Evolutionary conservation across 2,113 vertebrate species (phyloP), one percentile per base, ranked within the genome.

Genomic region (Ciconia maguari): DNA sequence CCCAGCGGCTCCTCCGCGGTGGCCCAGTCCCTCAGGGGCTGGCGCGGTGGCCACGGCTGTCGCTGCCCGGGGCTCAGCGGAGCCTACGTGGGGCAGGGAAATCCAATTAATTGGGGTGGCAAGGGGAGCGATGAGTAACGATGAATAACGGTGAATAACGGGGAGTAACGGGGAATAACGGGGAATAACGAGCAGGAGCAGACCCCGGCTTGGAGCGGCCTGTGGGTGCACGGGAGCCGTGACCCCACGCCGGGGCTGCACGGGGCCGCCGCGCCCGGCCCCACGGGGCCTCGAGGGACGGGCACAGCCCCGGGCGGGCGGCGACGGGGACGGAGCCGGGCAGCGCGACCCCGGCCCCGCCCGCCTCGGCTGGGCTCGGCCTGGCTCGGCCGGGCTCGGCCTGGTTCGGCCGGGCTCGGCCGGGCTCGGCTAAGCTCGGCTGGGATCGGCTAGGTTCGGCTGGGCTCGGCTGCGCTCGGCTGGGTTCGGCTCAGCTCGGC

Each of bases 21-120:
- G 97, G 97, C 95, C 55, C 25, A 65, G 49, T 54, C 90, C 79
- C 87, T 91, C 55, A n/a, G 60, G 62, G 55, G 96, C 93, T 93
- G 96, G 98, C 88, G 74, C 77, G 94, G 95, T 90, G 95, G 96
- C 96, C 97, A 90, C 34, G 77, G 80, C 80, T 96, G 97, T 97
- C 88, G 95, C 96, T 68, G 72, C 87, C 65, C 36, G 71, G 97
- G 46, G 96, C 91, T 95, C 96, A 72, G 90, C 96, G 80, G 87
- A 93, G 64, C 75, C 17, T 10, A 32, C 16, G 58, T 32, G 91
- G 90, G 96, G 93, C 94, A 66, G 87, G 69, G 89, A 81, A 91
- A 93, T 87, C 79, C 74, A 48, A 90, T 95, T 83, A 94, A 96
- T 54, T 42, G 78, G 94, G 96, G 95, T 76, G 96, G 91, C 75